phyloP scores from a whole-genome alignment of 2,888 invertebrate genomes.

The Liopterus haemorrhoidalis region DNA sequence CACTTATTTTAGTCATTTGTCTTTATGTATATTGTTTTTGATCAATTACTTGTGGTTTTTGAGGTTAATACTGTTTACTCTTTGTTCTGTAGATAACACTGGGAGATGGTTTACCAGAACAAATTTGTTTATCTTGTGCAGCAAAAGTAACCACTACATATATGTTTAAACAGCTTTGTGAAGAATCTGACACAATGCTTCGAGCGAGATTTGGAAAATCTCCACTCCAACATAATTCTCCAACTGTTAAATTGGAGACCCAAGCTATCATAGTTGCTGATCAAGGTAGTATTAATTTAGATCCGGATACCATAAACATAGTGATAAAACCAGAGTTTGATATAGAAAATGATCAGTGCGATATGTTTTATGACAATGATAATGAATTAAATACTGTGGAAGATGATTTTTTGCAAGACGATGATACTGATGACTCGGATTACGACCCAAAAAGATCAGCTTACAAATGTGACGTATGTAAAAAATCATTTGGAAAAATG shows the following conservation, averaged over 20 bases:
- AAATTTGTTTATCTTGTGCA: constrained; percentile 53
- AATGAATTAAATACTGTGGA: constrained; percentile 17
- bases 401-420: constrained; percentile 26
- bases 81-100: constrained; percentile 39
- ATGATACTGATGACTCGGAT: constrained; percentile 20
- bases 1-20: not conserved
- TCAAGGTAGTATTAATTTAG: constrained; percentile 26
- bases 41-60: constrained; percentile 3
- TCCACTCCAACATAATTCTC: constrained; percentile 20
- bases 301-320: constrained; percentile 38
- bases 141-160: constrained; percentile 49
- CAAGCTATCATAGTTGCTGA: constrained; percentile 14
- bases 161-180: constrained; percentile 48
- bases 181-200: constrained; percentile 44
- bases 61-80: constrained; percentile 11
- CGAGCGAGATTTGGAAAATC: constrained; percentile 37
- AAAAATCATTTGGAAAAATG: constrained; percentile 46
- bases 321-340: constrained; percentile 33
- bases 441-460: constrained; percentile 15
- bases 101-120: constrained; percentile 56
- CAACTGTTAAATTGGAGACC: constrained; percentile 24
- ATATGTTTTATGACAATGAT: constrained; percentile 5
- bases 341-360: constrained; percentile 41
- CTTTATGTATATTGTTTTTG: constrained; percentile 10
- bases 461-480: constrained; percentile 46